phyloP scores from a whole-genome alignment of 1,140 invertebrate species.

The Leptonema lineaticorne region DNA sequence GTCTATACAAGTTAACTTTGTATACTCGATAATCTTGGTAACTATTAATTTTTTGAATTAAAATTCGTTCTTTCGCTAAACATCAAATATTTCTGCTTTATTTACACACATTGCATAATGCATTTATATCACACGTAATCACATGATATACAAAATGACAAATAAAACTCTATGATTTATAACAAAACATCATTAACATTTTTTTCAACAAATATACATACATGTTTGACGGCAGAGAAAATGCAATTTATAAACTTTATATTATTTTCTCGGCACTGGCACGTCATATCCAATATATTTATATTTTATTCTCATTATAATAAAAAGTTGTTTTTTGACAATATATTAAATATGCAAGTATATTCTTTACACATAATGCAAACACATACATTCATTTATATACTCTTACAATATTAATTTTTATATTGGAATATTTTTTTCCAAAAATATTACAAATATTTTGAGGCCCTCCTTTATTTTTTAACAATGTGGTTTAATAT shows the following conservation, averaged over 20 bases:
- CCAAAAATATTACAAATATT: no score
- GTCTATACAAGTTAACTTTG: neutral
- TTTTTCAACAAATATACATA: slow-evolving; percentile 28
- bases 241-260: slow-evolving; percentile 7
- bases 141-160: slow-evolving; percentile 26
- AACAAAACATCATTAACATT: slow-evolving; percentile 25
- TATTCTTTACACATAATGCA: neutral
- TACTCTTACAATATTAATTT: no score
- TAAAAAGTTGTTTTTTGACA: neutral
- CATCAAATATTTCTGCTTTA: slow-evolving; percentile 29
- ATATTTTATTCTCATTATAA: neutral
- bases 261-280: slow-evolving; percentile 24
- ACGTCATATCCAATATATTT: slow-evolving; percentile 12
- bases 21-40: slow-evolving; percentile 19
- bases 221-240: slow-evolving; percentile 24
- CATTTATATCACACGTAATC: slow-evolving; percentile 30
- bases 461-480: no score
- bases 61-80: slow-evolving; percentile 28
- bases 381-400: no score
- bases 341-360: neutral
- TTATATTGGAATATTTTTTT: no score
- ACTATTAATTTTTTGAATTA: slow-evolving; percentile 26
- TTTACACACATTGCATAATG: slow-evolving; percentile 30
- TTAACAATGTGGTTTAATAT: no score
- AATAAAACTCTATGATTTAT: slow-evolving; percentile 29